phyloP scores from a whole-genome alignment of 2,797 vertebrate genomes.

The Octomys mimax region DNA sequence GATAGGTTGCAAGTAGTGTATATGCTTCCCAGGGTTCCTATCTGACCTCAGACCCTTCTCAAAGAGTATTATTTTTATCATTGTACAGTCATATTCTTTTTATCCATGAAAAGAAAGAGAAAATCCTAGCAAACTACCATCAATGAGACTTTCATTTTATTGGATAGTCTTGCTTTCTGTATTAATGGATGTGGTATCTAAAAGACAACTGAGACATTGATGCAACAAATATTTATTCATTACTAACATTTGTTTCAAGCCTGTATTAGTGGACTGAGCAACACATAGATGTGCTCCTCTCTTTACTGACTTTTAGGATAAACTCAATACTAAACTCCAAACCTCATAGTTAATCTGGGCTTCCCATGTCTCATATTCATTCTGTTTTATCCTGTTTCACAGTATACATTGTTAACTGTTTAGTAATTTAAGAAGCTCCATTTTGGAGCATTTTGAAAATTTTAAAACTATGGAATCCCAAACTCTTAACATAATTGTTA shows the following conservation, averaged over 20 bases:
- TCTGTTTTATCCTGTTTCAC: background rate
- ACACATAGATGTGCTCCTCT: background rate
- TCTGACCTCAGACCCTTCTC: background rate
- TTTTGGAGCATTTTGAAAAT: background rate
- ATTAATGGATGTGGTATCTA: background rate
- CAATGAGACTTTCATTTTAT: background rate
- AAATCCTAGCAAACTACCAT: background rate
- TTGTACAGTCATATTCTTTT: background rate
- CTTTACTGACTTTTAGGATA: background rate
- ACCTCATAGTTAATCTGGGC: background rate
- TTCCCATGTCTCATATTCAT: background rate
- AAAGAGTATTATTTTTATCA: background rate
- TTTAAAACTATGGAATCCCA: background rate
- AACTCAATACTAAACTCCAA: background rate
- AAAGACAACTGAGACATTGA: background rate
- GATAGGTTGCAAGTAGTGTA: background rate
- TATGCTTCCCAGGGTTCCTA: background rate
- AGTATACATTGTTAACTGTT: background rate
- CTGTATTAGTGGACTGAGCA: background rate
- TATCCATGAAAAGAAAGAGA: background rate
- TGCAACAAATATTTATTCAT: background rate
- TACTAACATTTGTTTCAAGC: background rate
- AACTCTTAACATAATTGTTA: background rate
- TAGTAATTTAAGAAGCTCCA: background rate
- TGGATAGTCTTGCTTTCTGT: background rate